A percentile compares a stretch with the other conserved stretches of the same genome.
phyloP scores from a whole-genome alignment of 2,113 vertebrate species.

The Neoarius graeffei region DNA sequence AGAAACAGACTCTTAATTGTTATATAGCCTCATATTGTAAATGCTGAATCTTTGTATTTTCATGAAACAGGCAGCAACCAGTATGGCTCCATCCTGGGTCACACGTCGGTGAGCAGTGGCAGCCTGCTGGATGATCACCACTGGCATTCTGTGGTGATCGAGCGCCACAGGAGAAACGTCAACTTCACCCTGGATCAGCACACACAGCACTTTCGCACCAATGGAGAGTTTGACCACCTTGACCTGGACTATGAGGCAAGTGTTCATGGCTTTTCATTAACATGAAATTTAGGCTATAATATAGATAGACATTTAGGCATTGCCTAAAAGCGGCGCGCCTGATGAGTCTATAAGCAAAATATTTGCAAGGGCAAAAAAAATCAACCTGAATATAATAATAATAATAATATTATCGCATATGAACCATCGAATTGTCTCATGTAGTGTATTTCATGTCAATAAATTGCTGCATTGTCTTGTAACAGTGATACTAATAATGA shows the following conservation, averaged over 20 bases:
- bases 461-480: too few relatives aligned
- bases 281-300: neutral
- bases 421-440: too few relatives aligned
- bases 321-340: too few relatives aligned
- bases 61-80: constrained; percentile 85
- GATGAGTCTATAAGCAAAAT: too few relatives aligned
- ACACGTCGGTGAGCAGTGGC: constrained; percentile 90
- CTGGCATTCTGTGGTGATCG: constrained; percentile 93
- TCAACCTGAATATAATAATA: too few relatives aligned
- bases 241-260: constrained; percentile 98
- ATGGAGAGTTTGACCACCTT: constrained; percentile 96
- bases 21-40: neutral
- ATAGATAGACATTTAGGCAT: neutral
- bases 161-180: constrained; percentile 91
- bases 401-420: too few relatives aligned
- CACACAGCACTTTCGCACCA: constrained; percentile 92
- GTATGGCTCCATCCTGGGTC: constrained; percentile 92
- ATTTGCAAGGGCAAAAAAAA: too few relatives aligned
- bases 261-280: constrained; percentile 7
- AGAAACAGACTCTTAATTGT: neutral
- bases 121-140: constrained; percentile 96
- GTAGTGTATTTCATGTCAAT: too few relatives aligned
- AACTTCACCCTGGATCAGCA: constrained; percentile 94
- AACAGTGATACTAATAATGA: too few relatives aligned
- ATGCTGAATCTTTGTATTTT: neutral